A percentile compares a stretch with the other conserved stretches of the same genome.
phyloP scores from a whole-genome alignment of 2,888 invertebrate species.

The Chymomyza amoena region DNA sequence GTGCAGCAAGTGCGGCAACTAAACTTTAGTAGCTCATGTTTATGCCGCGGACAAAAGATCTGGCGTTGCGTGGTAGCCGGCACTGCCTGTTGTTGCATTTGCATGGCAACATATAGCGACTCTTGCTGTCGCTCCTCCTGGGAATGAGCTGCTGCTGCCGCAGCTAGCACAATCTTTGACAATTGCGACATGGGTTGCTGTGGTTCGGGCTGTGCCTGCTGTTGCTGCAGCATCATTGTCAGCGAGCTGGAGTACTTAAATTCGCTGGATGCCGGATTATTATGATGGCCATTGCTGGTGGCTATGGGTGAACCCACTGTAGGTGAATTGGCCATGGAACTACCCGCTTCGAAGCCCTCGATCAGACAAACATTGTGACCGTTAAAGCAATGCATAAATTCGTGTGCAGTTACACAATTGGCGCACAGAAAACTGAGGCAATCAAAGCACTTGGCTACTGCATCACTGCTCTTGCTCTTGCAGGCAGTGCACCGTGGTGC shows the following conservation, averaged over 20 bases:
- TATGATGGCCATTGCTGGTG: constrained; percentile 33
- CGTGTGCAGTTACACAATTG: constrained; percentile 99
- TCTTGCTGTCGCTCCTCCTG: constrained; percentile 38
- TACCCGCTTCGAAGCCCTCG: constrained; percentile 67
- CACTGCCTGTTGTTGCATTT: not conserved
- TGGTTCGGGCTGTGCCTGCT: constrained; percentile 63
- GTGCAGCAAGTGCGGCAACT: constrained; percentile 96
- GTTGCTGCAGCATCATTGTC: constrained; percentile 74
- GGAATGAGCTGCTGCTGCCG: constrained; percentile 57
- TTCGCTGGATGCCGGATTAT: constrained; percentile 67
- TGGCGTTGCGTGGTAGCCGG: constrained; percentile 48
- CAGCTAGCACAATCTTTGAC: constrained; percentile 72
- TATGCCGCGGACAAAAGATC: constrained; percentile 90
- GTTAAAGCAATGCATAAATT: constrained; percentile 99
- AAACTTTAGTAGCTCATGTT: constrained; percentile 93
- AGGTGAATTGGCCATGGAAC: not conserved
- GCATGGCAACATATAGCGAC: constrained; percentile 2
- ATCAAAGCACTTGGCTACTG: constrained; percentile 96
- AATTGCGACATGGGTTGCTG: constrained; percentile 73
- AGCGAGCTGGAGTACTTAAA: constrained; percentile 75
- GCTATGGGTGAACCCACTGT: constrained; percentile 7
- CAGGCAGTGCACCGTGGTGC: constrained; percentile 93
- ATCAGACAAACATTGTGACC: constrained; percentile 91
- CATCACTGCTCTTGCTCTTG: constrained; percentile 95
- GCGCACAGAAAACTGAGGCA: constrained; percentile 97